Conservation (phyloP, 2,797 vertebrate species). For the Notolabrus celidotus region DNA sequence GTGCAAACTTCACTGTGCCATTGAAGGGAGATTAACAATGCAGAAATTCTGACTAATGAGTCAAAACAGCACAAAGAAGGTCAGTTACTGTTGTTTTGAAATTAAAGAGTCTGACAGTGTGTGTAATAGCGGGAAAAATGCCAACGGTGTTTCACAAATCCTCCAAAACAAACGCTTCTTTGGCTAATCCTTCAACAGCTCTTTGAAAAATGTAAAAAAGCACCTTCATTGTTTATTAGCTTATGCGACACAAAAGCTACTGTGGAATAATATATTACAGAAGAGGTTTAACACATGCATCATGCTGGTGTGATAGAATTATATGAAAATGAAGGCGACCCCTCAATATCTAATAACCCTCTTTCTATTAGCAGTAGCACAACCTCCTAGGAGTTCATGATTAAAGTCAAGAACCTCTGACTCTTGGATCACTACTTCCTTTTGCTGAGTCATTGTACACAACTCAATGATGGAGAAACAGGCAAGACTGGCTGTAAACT, state of each 20-base stretch:
- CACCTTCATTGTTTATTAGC: too few species aligned
- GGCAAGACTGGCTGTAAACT: background rate
- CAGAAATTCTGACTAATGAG: conserved; percentile 1
- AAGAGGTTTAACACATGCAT: too few species aligned
- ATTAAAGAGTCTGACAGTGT: background rate
- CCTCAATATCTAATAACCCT: too few species aligned
- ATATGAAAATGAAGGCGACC: too few species aligned
- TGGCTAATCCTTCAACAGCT: too few species aligned
- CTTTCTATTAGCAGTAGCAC: too few species aligned
- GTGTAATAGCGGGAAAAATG: background rate
- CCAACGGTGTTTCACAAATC: background rate
- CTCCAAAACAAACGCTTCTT: background rate
- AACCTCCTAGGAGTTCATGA: background rate
- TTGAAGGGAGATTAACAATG: conserved; percentile 29
- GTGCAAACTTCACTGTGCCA: conserved; percentile 42
- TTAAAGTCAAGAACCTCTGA: background rate
- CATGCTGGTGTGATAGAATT: too few species aligned
- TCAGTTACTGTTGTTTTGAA: background rate
- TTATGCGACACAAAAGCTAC: background rate
- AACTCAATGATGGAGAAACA: background rate
- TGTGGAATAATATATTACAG: too few species aligned
- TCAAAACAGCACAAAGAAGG: conserved; percentile 5
- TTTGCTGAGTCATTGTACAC: background rate
- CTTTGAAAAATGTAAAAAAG: too few species aligned
- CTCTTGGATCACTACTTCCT: background rate